phyloP scores from a whole-genome alignment of 2,797 vertebrate genomes.

The Pelodytes ibericus region DNA sequence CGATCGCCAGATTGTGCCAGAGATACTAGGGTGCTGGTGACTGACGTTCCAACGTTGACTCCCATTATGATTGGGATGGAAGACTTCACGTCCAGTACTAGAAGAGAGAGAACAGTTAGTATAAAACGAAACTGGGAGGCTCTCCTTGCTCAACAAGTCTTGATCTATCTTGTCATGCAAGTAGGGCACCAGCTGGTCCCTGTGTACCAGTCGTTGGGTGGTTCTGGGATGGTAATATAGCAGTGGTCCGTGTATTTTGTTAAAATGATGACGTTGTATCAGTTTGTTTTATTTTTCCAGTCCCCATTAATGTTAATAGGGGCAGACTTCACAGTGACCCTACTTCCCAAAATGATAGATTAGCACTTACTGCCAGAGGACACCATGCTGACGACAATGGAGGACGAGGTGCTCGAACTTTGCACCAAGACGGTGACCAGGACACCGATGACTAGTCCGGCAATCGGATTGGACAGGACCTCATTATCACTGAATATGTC shows the following conservation, averaged over 20 bases:
- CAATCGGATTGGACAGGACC: slow-evolving; percentile 89
- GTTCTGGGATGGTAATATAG: no score
- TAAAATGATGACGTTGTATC: background rate
- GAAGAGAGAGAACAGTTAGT: slow-evolving; percentile 14
- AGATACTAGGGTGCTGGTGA: slow-evolving; percentile 96
- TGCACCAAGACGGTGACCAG: slow-evolving; percentile 95
- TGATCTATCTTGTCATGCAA: no score
- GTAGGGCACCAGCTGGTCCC: no score
- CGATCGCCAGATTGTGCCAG: slow-evolving; percentile 94
- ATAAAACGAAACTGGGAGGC: background rate
- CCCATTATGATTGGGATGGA: slow-evolving; percentile 97
- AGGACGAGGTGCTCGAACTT: slow-evolving; percentile 96
- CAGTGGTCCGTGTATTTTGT: background rate
- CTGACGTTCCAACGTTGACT: slow-evolving; percentile 94
- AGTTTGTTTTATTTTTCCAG: no score
- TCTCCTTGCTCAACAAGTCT: background rate
- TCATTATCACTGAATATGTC: slow-evolving; percentile 92
- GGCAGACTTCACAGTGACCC: no score
- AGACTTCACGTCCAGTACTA: slow-evolving; percentile 84
- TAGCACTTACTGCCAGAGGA: slow-evolving; percentile 86
- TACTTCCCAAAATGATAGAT: background rate
- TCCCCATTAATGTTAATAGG: no score
- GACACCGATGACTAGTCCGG: slow-evolving; percentile 92
- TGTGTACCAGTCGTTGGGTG: no score
- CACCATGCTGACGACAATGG: slow-evolving; percentile 98